Evolutionary conservation across 2,888 invertebrate genomes (phyloP), one percentile per base, ranked within the genome.

Genomic region (Gisinianus flammeolus): DNA sequence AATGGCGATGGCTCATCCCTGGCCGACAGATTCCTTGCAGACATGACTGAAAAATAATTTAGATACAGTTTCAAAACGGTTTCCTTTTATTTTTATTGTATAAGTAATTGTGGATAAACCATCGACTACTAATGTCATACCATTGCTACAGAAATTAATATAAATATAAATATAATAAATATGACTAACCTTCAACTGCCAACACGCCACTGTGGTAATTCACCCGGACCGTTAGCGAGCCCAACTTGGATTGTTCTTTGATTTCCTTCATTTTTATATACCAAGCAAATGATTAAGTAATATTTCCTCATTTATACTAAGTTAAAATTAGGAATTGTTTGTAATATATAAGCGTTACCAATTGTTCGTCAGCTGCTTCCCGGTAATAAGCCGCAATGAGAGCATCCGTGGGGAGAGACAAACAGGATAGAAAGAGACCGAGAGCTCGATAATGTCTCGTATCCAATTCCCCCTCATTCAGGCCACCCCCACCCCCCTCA

Each of bases 301-400:
- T 5, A n/a, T 10, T 56, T 6, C 19, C 4, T 5, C 8, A n/a
- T n/a, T n/a, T n/a, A n/a, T n/a, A n/a, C n/a, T n/a, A n/a, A 12
- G 56, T 5, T 10, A 4, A 56, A 56, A 56, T n/a, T n/a, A n/a
- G n/a, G n/a, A n/a, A n/a, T n/a, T n/a, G n/a, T n/a, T n/a, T n/a
- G n/a, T n/a, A n/a, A n/a, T 56, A 19, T 12, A 62, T 24, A 6
- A 24, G 3, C 26, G 16, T 16, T 77, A 82, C 83, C 73, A 81
- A 26, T 76, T 82, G 81, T 28, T 81, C 71, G 3, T 76, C 73
- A 5, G 76, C 81, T 8, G 79, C 56, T 22, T 66, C 70, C 54
- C 70, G 26, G 62, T 79, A 82, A 54, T 81, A 84, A n/a, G 76
- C 66, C 24, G 71, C 78, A 52, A 83, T 83, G 16, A 84, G 76